A percentile compares a stretch with the other conserved stretches of the same genome.
Evolutionary conservation across 2,888 invertebrate genomes (phyloP).

Genomic region (Lottia gigantea): DNA sequence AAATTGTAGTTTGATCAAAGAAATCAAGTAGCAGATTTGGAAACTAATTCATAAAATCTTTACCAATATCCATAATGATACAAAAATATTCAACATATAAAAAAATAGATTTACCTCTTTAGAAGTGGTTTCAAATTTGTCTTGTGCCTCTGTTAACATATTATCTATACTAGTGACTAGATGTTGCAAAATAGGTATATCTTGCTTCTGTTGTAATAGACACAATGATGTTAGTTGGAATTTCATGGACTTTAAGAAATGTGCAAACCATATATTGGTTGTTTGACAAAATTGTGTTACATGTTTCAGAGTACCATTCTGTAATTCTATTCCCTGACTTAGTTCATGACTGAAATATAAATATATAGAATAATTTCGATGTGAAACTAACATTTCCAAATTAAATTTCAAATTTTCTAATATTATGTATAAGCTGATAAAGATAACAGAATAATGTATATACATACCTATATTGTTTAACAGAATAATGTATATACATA

Average conservation of each 20-base stretch:
- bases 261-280: neutral
- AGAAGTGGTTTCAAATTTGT: neutral
- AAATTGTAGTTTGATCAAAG: too few relatives aligned
- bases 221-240: neutral
- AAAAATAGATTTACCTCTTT: neutral
- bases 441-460: too few relatives aligned
- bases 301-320: neutral
- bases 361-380: neutral
- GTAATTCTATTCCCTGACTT: neutral
- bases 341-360: neutral
- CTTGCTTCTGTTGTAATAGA: neutral
- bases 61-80: too few relatives aligned
- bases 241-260: neutral
- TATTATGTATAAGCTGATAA: too few relatives aligned
- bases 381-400: too few relatives aligned
- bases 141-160: neutral
- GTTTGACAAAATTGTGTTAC: slow-evolving; percentile 4
- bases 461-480: too few relatives aligned
- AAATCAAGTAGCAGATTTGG: too few relatives aligned
- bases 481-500: too few relatives aligned
- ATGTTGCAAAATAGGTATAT: neutral
- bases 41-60: too few relatives aligned
- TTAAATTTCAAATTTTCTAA: too few relatives aligned
- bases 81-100: too few relatives aligned
- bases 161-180: neutral